A percentile compares a stretch with the other conserved stretches of the same genome.
Conservation (phyloP, 1,140 invertebrate genomes). For the Rhizoglyphus robini region DNA sequence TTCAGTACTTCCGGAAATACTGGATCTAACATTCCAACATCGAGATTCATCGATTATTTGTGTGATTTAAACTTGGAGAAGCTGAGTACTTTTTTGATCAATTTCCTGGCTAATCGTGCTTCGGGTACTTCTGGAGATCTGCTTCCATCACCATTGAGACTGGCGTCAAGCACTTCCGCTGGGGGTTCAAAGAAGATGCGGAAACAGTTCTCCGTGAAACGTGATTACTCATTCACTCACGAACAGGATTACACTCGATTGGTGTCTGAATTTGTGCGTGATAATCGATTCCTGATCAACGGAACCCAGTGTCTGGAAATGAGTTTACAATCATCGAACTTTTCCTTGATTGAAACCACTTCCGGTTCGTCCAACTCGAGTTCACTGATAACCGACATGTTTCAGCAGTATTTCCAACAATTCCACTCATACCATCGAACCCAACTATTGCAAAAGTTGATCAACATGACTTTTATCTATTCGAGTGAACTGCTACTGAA, state of each 20-base stretch:
- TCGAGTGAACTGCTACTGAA: constrained; percentile 5
- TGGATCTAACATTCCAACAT: neutral
- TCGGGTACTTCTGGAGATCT: neutral
- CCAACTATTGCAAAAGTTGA: neutral
- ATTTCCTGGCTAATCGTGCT: constrained; percentile 5
- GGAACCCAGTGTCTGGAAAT: constrained; percentile 10
- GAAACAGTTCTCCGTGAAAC: neutral
- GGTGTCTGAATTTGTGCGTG: neutral
- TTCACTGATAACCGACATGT: neutral
- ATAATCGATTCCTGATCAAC: neutral
- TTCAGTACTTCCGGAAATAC: neutral
- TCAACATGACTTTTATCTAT: constrained; percentile 14
- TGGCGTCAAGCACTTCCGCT: neutral
- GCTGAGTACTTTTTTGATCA: constrained; percentile 3
- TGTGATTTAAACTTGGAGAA: constrained; percentile 12
- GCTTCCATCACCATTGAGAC: neutral
- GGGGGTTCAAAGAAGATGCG: neutral
- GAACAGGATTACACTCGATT: neutral
- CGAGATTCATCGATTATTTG: constrained; percentile 1
- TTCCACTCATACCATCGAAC: neutral
- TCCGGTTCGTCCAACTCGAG: neutral
- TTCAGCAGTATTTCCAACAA: neutral
- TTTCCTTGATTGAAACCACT: neutral
- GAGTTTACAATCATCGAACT: neutral
- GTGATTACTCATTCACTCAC: neutral